A percentile compares a stretch with the other conserved stretches of the same genome.
Conservation (phyloP, 1,140 invertebrate genomes). For the Lepidurus apus region DNA sequence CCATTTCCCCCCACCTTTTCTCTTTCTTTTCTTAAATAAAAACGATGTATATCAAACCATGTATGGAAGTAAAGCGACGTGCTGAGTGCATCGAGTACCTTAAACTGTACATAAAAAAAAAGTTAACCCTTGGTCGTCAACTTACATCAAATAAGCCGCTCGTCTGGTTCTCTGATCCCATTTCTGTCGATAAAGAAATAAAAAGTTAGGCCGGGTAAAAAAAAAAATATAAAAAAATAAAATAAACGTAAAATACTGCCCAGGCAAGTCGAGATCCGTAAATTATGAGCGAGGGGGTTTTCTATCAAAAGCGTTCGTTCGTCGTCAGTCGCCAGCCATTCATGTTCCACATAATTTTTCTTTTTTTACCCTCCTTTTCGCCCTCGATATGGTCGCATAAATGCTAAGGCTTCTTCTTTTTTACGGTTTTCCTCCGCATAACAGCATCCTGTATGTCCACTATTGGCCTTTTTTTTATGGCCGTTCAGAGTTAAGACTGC, state of each 20-base stretch:
- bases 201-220: not conserved
- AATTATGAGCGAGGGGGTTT: not conserved
- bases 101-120: not conserved
- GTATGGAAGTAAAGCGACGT: not conserved
- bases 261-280: not conserved
- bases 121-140: too few relatives aligned
- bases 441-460: not conserved
- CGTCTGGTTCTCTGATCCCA: too few relatives aligned
- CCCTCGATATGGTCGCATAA: too few relatives aligned
- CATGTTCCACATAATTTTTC: not conserved
- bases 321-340: not conserved
- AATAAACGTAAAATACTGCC: not conserved
- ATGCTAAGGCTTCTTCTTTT: too few relatives aligned
- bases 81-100: constrained; percentile 5
- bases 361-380: too few relatives aligned
- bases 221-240: not conserved
- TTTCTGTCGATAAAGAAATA: not conserved
- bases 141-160: too few relatives aligned
- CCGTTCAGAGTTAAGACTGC: not conserved
- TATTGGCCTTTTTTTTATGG: not conserved
- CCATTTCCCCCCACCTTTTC: too few relatives aligned
- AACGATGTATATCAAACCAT: not conserved
- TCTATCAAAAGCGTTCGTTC: not conserved
- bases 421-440: not conserved
- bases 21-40: not conserved